Evolutionary conservation across 2,888 invertebrate species (phyloP), one percentile per base, ranked within the genome.

Genomic region (Aleiodes leptofemur): DNA sequence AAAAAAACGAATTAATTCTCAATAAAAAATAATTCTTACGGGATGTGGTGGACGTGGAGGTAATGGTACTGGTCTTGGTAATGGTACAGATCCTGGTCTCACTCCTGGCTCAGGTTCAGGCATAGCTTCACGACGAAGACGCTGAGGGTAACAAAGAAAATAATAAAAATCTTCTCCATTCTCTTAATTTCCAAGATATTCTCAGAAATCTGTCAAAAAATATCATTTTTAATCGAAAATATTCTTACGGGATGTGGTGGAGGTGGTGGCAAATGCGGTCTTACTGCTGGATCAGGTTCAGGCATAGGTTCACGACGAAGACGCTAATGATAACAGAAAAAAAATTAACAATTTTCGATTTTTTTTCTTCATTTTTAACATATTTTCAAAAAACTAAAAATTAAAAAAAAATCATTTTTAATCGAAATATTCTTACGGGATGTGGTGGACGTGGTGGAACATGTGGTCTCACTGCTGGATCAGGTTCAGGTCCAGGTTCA

Each of bases 21-120:
- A n/a, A n/a, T n/a, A 31, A 31, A 31, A 31, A 31, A 31, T 31
- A 34, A 71, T 68, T 73, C 73, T 80, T 76, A 82, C 81, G 1
- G 80, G 80, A 14, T 77, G 81, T 7, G 74, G 64, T 13, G 76
- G 79, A 29, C 80, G 79, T n/a, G 72, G 74, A 4, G 76, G 76
- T 38, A 79, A 14, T 16, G 73, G 73, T 4, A 29, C 23, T 4
- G 78, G 78, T 51, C 73, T 56, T 14, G 48, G 73, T n/a, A n/a
- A n/a, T n/a, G n/a, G n/a, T n/a, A n/a, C n/a, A n/a, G n/a, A n/a
- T n/a, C n/a, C n/a, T n/a, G n/a, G n/a, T n/a, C n/a, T n/a, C n/a
- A n/a, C n/a, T n/a, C n/a, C n/a, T n/a, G 77, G 56, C 57, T 80
- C 76, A 4, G 74, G 53, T n/a, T 77, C 76, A 7, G 77, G 64